phyloP scores from a whole-genome alignment of 2,113 vertebrate genomes.

The Brienomyrus longianalis region DNA sequence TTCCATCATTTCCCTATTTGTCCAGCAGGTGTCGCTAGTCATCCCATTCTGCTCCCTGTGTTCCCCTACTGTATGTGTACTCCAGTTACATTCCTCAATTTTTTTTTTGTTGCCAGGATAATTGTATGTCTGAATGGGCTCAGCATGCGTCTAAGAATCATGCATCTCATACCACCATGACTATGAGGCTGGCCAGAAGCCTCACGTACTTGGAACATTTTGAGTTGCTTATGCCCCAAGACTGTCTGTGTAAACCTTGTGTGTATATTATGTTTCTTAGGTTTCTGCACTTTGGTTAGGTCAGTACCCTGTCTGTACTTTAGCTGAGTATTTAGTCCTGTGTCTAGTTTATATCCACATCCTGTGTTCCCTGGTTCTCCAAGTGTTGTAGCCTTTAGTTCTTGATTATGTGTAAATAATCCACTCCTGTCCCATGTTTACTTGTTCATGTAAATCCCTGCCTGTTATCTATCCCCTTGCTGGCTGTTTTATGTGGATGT shows the following conservation, averaged over 20 bases:
- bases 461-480: not conserved
- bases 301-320: not conserved
- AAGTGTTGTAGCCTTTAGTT: not conserved
- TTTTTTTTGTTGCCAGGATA: not conserved
- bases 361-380: not conserved
- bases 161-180: not conserved
- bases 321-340: not conserved
- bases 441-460: not conserved
- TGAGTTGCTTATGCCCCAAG: not conserved
- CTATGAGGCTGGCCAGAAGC: not conserved
- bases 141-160: not conserved
- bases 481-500: no score
- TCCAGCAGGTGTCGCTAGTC: not conserved
- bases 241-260: not conserved
- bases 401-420: not conserved
- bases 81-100: not conserved
- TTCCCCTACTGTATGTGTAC: not conserved
- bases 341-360: not conserved
- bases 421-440: not conserved
- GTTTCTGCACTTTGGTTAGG: not conserved
- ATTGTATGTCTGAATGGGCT: not conserved
- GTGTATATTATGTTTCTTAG: not conserved
- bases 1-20: not conserved
- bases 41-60: not conserved
- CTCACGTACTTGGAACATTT: not conserved